A percentile compares a stretch with the other conserved stretches of the same genome.
Evolutionary conservation across 2,113 vertebrate species (phyloP).

Genomic region (Furnarius figulus): DNA sequence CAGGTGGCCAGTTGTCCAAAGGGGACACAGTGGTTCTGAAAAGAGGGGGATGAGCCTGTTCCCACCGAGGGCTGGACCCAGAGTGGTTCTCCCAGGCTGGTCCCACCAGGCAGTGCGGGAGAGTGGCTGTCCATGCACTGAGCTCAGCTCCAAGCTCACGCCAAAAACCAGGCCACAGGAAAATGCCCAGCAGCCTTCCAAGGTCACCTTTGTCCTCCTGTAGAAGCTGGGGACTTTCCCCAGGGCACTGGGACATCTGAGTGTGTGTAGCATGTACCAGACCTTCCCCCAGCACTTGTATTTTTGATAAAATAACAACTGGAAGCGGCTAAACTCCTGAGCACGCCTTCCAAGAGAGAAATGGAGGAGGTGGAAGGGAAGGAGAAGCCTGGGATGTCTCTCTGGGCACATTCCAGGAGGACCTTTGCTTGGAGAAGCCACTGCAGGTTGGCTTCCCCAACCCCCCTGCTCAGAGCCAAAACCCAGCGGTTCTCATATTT

Average conservation of each 20-base stretch:
- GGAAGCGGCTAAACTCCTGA: neutral
- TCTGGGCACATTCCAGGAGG: neutral
- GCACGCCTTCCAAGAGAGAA: fast-evolving
- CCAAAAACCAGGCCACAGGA: fast-evolving
- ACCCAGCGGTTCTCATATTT: fast-evolving
- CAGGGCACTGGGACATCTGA: neutral
- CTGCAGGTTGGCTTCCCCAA: neutral
- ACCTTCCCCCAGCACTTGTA: neutral
- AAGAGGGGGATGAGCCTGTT: neutral
- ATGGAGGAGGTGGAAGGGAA: neutral
- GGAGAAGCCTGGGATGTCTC: neutral
- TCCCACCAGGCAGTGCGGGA: fast-evolving
- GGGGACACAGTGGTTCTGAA: neutral
- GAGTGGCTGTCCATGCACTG: neutral
- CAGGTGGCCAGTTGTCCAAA: neutral
- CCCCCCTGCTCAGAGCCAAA: fast-evolving
- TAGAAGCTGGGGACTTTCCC: neutral
- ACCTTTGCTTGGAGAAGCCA: neutral
- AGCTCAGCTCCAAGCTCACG: neutral
- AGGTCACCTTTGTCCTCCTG: fast-evolving
- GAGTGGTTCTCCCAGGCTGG: neutral
- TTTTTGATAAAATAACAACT: neutral
- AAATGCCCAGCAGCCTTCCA: neutral
- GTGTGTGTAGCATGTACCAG: neutral
- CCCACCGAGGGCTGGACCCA: fast-evolving